Conservation (phyloP, 2,113 vertebrate genomes). For the Mionectes macconnelli region DNA sequence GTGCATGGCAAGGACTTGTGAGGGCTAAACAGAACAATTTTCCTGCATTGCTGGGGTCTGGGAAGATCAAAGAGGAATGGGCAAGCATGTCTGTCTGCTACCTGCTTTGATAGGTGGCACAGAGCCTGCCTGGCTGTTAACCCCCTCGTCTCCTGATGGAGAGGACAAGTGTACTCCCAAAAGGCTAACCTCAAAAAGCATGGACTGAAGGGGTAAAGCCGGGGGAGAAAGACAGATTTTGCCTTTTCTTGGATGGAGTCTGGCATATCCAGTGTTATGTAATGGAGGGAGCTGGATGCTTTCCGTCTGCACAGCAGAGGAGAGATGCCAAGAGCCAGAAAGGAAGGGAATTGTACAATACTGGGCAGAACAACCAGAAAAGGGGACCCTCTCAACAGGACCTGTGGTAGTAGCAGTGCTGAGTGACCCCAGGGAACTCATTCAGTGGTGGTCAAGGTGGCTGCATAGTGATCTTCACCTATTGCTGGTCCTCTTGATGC, state of each 20-base stretch:
- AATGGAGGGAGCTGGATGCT: background rate
- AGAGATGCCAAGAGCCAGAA: background rate
- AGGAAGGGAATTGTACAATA: background rate
- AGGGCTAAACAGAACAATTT: background rate
- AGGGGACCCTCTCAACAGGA: background rate
- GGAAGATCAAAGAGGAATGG: conserved; percentile 40
- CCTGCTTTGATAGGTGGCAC: conserved; percentile 44
- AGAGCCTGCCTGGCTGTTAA: conserved; percentile 52
- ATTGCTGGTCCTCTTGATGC: background rate
- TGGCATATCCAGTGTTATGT: background rate
- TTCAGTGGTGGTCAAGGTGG: background rate
- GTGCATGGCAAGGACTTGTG: background rate
- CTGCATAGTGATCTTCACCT: background rate
- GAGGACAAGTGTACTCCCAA: background rate
- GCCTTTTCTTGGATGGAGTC: background rate
- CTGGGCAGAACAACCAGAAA: background rate
- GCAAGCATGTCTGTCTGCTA: conserved; percentile 28
- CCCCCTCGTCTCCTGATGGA: background rate
- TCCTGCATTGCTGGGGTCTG: background rate
- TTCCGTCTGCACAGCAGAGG: background rate
- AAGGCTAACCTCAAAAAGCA: background rate
- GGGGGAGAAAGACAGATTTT: background rate
- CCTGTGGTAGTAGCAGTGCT: background rate
- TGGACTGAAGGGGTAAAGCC: background rate
- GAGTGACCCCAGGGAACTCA: background rate